These are phyloP conservation scores for Tipula confusa DNA, from an alignment of 2,888 invertebrate species.

Conservation along the genomic window DNA sequence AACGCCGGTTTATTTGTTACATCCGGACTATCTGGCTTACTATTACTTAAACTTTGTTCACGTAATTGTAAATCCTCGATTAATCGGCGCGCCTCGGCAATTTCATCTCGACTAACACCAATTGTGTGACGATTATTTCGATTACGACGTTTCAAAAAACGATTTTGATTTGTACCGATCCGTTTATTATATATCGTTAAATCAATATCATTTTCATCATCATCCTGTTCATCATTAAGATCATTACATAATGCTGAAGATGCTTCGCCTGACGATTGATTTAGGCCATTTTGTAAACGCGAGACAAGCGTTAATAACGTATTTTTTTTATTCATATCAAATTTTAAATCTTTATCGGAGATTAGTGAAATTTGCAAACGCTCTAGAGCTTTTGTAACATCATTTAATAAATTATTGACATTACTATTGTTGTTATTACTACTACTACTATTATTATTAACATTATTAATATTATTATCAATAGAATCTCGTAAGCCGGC, in stretches of 20 bases:
- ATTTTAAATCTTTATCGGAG: constrained; percentile 51
- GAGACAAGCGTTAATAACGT: constrained; percentile 66
- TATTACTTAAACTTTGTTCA: constrained; percentile 42
- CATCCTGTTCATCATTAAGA: constrained; percentile 40
- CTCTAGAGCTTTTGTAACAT: constrained; percentile 71
- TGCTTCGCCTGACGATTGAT: constrained; percentile 44
- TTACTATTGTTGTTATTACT: constrained; percentile 49
- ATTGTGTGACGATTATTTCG: constrained; percentile 73
- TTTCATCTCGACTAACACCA: constrained; percentile 75
- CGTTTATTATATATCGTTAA: constrained; percentile 38
- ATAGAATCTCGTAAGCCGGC: constrained; percentile 53
- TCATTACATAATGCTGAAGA: constrained; percentile 36
- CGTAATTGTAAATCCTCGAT: constrained; percentile 61
- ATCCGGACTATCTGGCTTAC: neutral
- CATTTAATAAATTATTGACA: constrained; percentile 59
- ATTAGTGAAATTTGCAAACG: constrained; percentile 70
- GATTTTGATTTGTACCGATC: constrained; percentile 45
- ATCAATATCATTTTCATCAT: constrained; percentile 36
- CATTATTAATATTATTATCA: constrained; percentile 49
- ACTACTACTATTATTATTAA: constrained; percentile 45
- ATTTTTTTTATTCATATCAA: constrained; percentile 53
- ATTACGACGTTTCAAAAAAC: constrained; percentile 56
- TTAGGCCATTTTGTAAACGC: constrained; percentile 60
- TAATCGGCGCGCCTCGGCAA: constrained; percentile 71
- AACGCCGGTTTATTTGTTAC: neutral